phyloP scores from a whole-genome alignment of 2,113 vertebrate genomes.

The Archocentrus centrarchus region DNA sequence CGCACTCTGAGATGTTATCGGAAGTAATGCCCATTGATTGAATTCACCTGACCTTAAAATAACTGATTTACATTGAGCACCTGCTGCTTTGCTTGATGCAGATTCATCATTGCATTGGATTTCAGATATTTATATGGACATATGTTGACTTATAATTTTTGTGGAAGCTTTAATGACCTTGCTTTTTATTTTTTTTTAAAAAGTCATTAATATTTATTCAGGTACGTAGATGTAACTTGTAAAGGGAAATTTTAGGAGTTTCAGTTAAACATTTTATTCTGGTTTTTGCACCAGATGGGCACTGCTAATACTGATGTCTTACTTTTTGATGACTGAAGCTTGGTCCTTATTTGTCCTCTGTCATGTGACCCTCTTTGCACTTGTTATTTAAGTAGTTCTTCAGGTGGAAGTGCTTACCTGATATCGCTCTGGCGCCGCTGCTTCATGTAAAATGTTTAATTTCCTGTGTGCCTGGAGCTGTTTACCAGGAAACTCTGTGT shows the following conservation, averaged over 20 bases:
- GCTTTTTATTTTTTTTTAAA: slow-evolving; percentile 23
- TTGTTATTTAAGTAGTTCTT: background rate
- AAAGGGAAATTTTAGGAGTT: background rate
- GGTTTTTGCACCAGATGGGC: background rate
- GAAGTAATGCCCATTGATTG: slow-evolving; percentile 32
- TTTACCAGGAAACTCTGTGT: slow-evolving; percentile 27
- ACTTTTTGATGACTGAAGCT: slow-evolving; percentile 1
- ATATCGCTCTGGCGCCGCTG: background rate
- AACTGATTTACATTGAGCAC: slow-evolving; percentile 40
- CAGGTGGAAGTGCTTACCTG: background rate
- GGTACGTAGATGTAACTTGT: slow-evolving; percentile 24
- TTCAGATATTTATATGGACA: slow-evolving; percentile 47
- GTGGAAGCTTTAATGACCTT: slow-evolving; percentile 13
- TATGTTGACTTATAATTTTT: slow-evolving; percentile 30
- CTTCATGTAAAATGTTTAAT: slow-evolving; percentile 21
- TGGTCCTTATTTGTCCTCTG: background rate
- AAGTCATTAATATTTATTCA: slow-evolving; percentile 47
- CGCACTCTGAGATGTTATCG: slow-evolving; percentile 19
- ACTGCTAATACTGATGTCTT: background rate
- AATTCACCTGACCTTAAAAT: slow-evolving; percentile 33
- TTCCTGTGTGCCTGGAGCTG: background rate
- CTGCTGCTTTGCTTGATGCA: slow-evolving; percentile 20
- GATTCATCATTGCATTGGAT: slow-evolving; percentile 28
- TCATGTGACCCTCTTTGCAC: background rate
- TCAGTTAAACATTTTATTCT: background rate